phyloP scores from a whole-genome alignment of 2,113 vertebrate genomes.

The Piaya cayana region DNA sequence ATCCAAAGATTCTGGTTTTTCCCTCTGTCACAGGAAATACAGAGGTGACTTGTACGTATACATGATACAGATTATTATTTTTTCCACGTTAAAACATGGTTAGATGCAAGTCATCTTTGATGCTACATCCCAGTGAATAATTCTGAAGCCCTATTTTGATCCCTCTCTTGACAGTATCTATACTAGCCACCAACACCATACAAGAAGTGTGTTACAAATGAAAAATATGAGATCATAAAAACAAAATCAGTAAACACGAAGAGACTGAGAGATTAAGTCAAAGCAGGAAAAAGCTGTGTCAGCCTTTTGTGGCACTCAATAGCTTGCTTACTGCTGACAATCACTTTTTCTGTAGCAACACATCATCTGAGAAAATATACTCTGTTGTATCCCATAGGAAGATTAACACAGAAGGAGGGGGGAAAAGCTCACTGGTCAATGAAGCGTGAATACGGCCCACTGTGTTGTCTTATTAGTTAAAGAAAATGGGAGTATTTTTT shows the following conservation, averaged over 20 bases:
- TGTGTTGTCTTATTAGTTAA: neutral
- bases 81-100: neutral
- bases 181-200: neutral
- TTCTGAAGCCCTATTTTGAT: neutral
- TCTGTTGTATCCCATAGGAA: neutral
- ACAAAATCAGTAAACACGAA: slow-evolving; percentile 19
- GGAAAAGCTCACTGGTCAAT: neutral
- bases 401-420: neutral
- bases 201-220: neutral
- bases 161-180: neutral
- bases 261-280: neutral
- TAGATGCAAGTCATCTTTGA: neutral
- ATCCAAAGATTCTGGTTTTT: neutral
- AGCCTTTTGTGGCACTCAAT: neutral
- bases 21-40: neutral
- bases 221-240: neutral
- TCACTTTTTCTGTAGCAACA: slow-evolving; percentile 6
- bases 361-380: slow-evolving; percentile 1
- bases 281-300: slow-evolving; percentile 8
- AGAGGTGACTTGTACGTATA: neutral
- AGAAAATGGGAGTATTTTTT: neutral
- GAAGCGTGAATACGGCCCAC: neutral
- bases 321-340: slow-evolving; percentile 19
- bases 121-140: neutral
- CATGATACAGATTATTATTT: neutral